Evolutionary conservation across 2,113 vertebrate genomes (phyloP), one percentile per base, ranked within the genome.

Genomic region (Cheirogaleus medius): DNA sequence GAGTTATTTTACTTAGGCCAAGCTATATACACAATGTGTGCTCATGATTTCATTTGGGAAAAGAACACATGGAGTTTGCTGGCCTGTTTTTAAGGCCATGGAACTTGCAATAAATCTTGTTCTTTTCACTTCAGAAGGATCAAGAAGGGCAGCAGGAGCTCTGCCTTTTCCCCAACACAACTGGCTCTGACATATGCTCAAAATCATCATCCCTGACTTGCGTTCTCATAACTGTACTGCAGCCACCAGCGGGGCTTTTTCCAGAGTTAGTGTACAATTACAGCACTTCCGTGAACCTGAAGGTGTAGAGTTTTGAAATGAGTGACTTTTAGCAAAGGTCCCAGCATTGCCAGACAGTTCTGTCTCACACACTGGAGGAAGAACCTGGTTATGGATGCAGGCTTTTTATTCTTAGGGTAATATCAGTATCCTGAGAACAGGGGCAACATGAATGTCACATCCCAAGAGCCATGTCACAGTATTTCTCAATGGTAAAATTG

Each of bases 71-170:
- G 89, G 66, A 74, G 63, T 42, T 83, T 34, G 6, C 88, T 73
- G 47, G 82, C 34, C n/a, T 96, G 56, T 54, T 87, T 94, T 39
- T 77, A 83, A 91, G 39, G 47, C 78, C 8, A 13, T 13, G 37
- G n/a, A 84, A 49, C 83, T 64, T 54, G 56, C 18, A 68, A 76
- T 97, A 91, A 97, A 95, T 95, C 91, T 94, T 94, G 71, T 92
- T 76, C 64, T 83, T 97, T 91, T 87, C 60, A 71, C 56, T 58
- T 83, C 85, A 44, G 85, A 69, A 86, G 66, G 89, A 83, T 93
- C 89, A 92, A 52, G 42, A 90, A 60, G 58, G 82, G 27, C 66
- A 78, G 54, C 25, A 49, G 42, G 88, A 86, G 60, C 34, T 54
- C 87, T 64, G 47, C 34, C 8, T 85, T 96, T 93, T 42, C 1